These are phyloP conservation scores for Epinephelus awoara DNA, from an alignment of 2,797 vertebrate species.

Conservation along the genomic window DNA sequence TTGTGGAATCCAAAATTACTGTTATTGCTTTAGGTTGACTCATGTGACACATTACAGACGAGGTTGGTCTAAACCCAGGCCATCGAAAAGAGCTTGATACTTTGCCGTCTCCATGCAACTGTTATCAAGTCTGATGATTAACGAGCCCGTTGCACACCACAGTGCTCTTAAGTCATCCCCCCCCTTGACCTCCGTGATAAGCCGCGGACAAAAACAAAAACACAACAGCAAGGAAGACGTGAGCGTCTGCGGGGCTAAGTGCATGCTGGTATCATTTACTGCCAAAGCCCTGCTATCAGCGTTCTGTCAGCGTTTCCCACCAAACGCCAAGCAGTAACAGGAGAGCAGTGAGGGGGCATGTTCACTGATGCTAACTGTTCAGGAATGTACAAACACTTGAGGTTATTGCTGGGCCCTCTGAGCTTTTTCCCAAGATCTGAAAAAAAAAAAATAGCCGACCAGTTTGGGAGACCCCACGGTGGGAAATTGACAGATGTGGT, in stretches of 20 bases:
- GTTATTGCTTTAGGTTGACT: slow-evolving; percentile 57
- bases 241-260: slow-evolving; percentile 10
- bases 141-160: slow-evolving; percentile 47
- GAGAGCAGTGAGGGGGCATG: slow-evolving; percentile 30
- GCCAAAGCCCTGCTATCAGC: slow-evolving; percentile 45
- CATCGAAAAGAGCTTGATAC: neutral
- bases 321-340: slow-evolving; percentile 40
- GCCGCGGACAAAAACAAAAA: slow-evolving; percentile 41
- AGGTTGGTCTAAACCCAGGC: slow-evolving; percentile 34
- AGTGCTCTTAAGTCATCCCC: slow-evolving; percentile 36
- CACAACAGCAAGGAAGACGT: slow-evolving; percentile 27
- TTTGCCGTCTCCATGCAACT: slow-evolving; percentile 16
- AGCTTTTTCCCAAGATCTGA: slow-evolving; percentile 34
- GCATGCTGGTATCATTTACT: slow-evolving; percentile 50
- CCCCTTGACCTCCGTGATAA: slow-evolving; percentile 50
- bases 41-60: slow-evolving; percentile 56
- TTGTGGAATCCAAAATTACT: slow-evolving; percentile 49
- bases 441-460: slow-evolving; percentile 10
- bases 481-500: slow-evolving; percentile 46
- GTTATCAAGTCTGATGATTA: slow-evolving; percentile 53
- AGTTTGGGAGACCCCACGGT: slow-evolving; percentile 12
- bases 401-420: slow-evolving; percentile 44
- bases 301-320: slow-evolving; percentile 51
- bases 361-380: slow-evolving; percentile 44
- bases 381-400: slow-evolving; percentile 68